These are phyloP conservation scores for Dynastes maya DNA, from an alignment of 2,888 invertebrate genomes.

Conservation along the genomic window DNA sequence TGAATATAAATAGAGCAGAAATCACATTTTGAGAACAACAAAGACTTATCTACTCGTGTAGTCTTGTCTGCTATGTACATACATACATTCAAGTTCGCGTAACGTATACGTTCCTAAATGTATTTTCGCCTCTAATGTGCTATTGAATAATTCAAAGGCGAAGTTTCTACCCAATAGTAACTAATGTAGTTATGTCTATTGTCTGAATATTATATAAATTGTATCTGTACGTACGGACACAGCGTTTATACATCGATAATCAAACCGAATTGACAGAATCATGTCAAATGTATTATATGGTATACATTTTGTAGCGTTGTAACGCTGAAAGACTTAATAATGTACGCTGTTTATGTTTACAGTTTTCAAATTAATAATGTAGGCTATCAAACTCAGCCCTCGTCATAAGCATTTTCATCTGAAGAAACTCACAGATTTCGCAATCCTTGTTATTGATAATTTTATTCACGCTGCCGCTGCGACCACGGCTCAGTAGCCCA, in stretches of 20 bases:
- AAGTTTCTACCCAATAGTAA: slow-evolving; percentile 1
- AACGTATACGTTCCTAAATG: neutral
- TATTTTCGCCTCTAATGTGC: neutral
- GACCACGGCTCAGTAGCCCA: too few species aligned
- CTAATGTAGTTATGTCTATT: slow-evolving; percentile 15
- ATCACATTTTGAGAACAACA: slow-evolving; percentile 23
- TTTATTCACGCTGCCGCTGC: too few species aligned
- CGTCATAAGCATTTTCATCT: too few species aligned
- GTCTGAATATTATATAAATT: neutral
- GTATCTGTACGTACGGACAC: slow-evolving; percentile 15
- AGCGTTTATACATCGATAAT: neutral
- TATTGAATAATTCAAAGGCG: slow-evolving; percentile 18
- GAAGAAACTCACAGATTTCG: too few species aligned
- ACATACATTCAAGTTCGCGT: neutral
- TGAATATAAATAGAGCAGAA: slow-evolving; percentile 27
- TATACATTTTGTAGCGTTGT: neutral
- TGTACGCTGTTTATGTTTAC: too few species aligned
- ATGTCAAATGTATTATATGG: neutral
- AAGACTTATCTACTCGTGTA: slow-evolving; percentile 10
- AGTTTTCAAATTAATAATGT: too few species aligned
- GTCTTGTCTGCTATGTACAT: neutral
- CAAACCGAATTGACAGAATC: neutral
- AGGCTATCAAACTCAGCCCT: too few species aligned
- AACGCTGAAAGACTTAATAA: too few species aligned
- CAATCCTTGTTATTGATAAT: too few species aligned